Evolutionary conservation across 2,797 vertebrate genomes (phyloP).

Genomic region (Sebastes itinus): DNA sequence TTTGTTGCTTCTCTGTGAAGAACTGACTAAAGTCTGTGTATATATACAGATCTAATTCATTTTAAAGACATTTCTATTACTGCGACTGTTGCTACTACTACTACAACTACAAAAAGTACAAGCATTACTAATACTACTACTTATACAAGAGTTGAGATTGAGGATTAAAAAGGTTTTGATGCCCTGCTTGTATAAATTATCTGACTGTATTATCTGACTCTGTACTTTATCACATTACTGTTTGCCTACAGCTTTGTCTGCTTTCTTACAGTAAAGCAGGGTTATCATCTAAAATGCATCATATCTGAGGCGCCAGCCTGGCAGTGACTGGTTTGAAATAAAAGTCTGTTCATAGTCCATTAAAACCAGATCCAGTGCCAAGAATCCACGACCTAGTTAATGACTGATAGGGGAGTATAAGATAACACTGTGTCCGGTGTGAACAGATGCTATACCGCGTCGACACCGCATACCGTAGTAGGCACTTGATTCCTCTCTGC

Average conservation of each 20-base stretch:
- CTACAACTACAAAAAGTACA: not conserved
- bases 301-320: not conserved
- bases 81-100: not conserved
- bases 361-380: slow-evolving; percentile 2
- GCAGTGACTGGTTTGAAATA: not conserved
- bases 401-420: slow-evolving; percentile 20
- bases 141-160: not conserved
- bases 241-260: not conserved
- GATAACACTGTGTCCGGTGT: not conserved
- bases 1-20: not conserved
- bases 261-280: not conserved
- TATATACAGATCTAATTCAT: not conserved
- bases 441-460: slow-evolving; percentile 11
- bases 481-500: not conserved
- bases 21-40: not conserved
- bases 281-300: not conserved
- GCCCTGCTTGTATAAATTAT: fast-evolving
- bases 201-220: not conserved
- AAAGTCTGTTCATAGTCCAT: not conserved
- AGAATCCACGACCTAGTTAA: slow-evolving; percentile 27
- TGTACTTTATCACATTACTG: not conserved
- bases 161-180: no score
- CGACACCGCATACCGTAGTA: slow-evolving; percentile 1
- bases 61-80: not conserved
- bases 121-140: not conserved